Conservation (phyloP, 1,140 invertebrate genomes). For the Drosophila lowei region DNA sequence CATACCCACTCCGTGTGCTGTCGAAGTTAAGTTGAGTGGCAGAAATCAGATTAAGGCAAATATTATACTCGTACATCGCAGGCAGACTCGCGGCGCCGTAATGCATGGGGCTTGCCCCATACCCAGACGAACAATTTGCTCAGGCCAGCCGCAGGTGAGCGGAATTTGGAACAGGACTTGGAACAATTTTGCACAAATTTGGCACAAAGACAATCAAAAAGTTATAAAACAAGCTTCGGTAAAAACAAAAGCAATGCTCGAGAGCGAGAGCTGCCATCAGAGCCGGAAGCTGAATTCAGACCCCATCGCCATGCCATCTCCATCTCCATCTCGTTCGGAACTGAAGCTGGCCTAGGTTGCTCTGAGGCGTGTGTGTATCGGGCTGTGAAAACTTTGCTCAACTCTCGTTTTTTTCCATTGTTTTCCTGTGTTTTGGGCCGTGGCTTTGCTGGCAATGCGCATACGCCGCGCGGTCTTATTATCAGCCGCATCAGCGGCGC, state of each 20-base stretch:
- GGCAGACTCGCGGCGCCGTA: slow-evolving; percentile 23
- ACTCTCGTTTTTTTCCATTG: slow-evolving; percentile 55
- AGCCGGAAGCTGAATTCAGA: slow-evolving; percentile 43
- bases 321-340: background rate
- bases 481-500: slow-evolving; percentile 78
- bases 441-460: slow-evolving; percentile 51
- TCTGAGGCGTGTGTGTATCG: slow-evolving; percentile 67
- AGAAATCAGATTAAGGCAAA: slow-evolving; percentile 76
- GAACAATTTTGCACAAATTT: slow-evolving; percentile 77
- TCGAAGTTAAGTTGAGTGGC: slow-evolving; percentile 68
- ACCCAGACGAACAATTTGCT: slow-evolving; percentile 34
- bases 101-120: slow-evolving; percentile 20
- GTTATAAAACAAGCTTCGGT: slow-evolving; percentile 78
- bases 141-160: slow-evolving; percentile 34
- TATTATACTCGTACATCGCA: slow-evolving; percentile 62
- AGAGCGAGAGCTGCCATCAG: slow-evolving; percentile 3
- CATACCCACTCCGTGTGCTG: slow-evolving; percentile 14
- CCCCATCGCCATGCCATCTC: too few relatives aligned
- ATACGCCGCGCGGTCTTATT: slow-evolving; percentile 76
- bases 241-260: slow-evolving; percentile 58
- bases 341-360: slow-evolving; percentile 15
- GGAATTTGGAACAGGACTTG: slow-evolving; percentile 36
- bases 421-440: slow-evolving; percentile 29
- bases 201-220: slow-evolving; percentile 81
- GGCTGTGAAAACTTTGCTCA: slow-evolving; percentile 71